Evolutionary conservation across 2,888 invertebrate genomes (phyloP), one percentile per base, ranked within the genome.

Genomic region (Hyalella azteca): DNA sequence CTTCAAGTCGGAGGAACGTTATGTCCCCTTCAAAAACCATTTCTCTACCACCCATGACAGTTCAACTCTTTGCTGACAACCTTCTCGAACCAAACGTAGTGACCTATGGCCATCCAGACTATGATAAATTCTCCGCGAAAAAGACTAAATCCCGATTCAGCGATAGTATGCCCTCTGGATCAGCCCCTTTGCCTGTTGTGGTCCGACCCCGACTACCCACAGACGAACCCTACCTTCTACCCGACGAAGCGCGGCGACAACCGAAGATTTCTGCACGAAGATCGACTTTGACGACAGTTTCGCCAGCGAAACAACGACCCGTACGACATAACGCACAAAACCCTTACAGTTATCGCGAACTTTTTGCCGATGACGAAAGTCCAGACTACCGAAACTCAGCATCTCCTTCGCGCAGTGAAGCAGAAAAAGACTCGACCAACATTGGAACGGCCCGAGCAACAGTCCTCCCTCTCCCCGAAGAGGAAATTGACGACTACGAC

Each of bases 51-150:
- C 66, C 66, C 1, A 32, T 66, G 36, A 66, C 66, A 2, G 66
- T 66, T 2, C 32, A 66, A 36, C 39, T 66, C 3, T 36, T 66
- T 15, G 19, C 66, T 7, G 36, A 66, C 36, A 32, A 32, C 13
- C 32, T 66, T 15, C 9, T 19, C 13, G 66, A 66, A 13, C 66
- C 66, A 7, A 13, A 19, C 9, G 66, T 36, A 3, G 5, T 36
- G 66, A 66, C 66, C 7, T 66, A 66, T 15, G 66, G 66, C 5
- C 66, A 66, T 29, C 66, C 66, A 32, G 66, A 66, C 66, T 36
- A 15, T 15, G 15, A 36, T 19, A 36, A 66, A 32, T 2, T 29
- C 66, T 36, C 39, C 5, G 13, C 22, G 26, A 13, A 66, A 19
- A 15, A 7, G 36, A 36, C 36, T 5, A 15, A 15, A 15, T 11